Evolutionary conservation across 2,797 vertebrate genomes (phyloP), one percentile per base, ranked within the genome.

Genomic region (Lophotriccus pileatus): DNA sequence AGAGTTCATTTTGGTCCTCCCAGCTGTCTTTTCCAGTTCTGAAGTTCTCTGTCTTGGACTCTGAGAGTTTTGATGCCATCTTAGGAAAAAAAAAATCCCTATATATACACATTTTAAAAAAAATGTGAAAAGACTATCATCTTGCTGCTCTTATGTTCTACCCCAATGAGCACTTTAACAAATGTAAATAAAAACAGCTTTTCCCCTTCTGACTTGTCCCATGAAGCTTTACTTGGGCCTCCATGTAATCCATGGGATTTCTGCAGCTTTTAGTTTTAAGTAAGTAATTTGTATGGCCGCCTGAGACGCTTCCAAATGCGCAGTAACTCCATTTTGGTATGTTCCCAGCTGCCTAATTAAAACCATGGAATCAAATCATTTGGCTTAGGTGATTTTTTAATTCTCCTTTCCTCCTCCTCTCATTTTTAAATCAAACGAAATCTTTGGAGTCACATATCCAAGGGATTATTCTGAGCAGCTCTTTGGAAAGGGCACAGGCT

Each of bases 171-270:
- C 96, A 87, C 96, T 97, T 97, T 78, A 93, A 52, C 69, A 91
- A 94, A 94, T 16, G 69, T 96, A 98, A 98, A 98, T 96, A 97
- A 96, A 94, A 95, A 20, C 93, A 93, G 60, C 47, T 94, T 95
- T 96, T 91, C 93, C 72, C 95, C 91, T 59, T 64, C 86, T 86
- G 90, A 52, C 89, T 96, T 34, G 43, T 93, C 93, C 95, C n/a
- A 23, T 90, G 95, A 84, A 95, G 95, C 85, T 96, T 88, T 93
- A 9, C 12, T 66, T 19, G 79, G 95, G 93, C 93, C 96, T 91
- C 93, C 89, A 43, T 36, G 3, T 97, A 97, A 98, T 96, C 97
- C 97, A 12, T 2, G 46, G 96, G 97, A 97, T 98, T 96, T 97
- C 96, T 90, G 95, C 90, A 95, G 97, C 97, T 77, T 98, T 98